Conservation (phyloP, 2,113 vertebrate genomes). For the Paradisaea rubra region DNA sequence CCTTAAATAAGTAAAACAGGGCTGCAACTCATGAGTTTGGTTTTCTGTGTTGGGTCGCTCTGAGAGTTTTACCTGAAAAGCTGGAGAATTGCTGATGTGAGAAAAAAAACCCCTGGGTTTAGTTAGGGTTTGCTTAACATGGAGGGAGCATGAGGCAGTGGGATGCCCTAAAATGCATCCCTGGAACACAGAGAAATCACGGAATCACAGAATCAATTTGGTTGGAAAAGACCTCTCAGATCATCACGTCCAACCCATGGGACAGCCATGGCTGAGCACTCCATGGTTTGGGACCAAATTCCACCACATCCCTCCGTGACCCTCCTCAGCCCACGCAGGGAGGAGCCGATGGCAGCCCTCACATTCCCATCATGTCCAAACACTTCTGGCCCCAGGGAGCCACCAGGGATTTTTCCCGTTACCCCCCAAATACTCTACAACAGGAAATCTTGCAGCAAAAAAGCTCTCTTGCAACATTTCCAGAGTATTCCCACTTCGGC, state of each 20-base stretch:
- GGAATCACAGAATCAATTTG: background rate
- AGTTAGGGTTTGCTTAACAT: background rate
- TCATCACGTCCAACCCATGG: background rate
- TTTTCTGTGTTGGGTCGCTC: fast-evolving
- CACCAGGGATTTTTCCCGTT: background rate
- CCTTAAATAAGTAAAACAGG: background rate
- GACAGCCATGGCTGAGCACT: background rate
- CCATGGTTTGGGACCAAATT: background rate
- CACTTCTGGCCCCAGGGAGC: background rate
- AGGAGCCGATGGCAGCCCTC: background rate
- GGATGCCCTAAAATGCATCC: background rate
- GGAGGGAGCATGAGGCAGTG: background rate
- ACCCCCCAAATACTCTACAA: background rate
- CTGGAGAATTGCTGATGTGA: background rate
- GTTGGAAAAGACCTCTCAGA: background rate
- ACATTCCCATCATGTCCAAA: background rate
- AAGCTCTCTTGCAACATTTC: constrained; percentile 7
- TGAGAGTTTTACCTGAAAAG: background rate
- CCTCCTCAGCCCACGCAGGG: background rate
- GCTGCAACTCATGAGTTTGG: background rate
- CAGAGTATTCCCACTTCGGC: background rate
- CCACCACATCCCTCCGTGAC: background rate
- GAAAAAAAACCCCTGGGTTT: background rate
- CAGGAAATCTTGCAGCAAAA: constrained; percentile 3
- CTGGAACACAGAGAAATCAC: background rate